These are phyloP conservation scores for Cataglyphis rosenhaueri DNA, from an alignment of 2,888 invertebrate genomes.

Conservation along the genomic window DNA sequence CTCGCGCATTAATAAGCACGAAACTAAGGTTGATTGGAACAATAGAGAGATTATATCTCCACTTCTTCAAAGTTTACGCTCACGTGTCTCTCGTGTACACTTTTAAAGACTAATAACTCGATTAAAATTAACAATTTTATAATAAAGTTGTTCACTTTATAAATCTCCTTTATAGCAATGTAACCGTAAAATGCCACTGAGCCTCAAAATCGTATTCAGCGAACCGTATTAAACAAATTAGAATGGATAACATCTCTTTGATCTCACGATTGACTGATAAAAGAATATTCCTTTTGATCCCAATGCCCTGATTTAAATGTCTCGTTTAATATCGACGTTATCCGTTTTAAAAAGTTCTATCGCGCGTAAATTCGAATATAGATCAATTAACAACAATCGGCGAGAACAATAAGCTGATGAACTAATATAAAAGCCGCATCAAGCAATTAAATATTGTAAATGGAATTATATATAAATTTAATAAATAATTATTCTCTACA, in stretches of 20 bases:
- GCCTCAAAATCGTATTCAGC: slow-evolving; percentile 9
- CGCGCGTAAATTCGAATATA: background rate
- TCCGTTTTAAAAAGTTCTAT: background rate
- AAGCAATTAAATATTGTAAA: background rate
- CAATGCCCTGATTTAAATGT: background rate
- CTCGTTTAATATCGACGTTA: slow-evolving; percentile 17
- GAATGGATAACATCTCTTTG: slow-evolving; percentile 18
- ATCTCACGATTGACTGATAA: slow-evolving; percentile 25
- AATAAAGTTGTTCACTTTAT: slow-evolving; percentile 33
- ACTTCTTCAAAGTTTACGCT: background rate
- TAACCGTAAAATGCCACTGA: slow-evolving; percentile 25
- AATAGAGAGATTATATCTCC: slow-evolving; percentile 41
- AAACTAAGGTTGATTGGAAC: slow-evolving; percentile 34
- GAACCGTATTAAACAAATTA: slow-evolving; percentile 27
- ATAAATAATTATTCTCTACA: background rate
- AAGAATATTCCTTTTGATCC: background rate
- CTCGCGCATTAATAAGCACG: slow-evolving; percentile 37
- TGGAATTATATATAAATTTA: slow-evolving; percentile 9
- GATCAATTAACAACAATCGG: background rate
- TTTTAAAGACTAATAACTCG: slow-evolving; percentile 28
- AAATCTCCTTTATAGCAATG: slow-evolving; percentile 12
- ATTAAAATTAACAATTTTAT: background rate
- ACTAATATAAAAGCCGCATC: background rate
- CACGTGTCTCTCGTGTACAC: slow-evolving; percentile 1
- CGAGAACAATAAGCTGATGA: slow-evolving; percentile 11